These are phyloP conservation scores for Drosophila obscura DNA, from an alignment of 1,140 invertebrate genomes.

Conservation along the genomic window DNA sequence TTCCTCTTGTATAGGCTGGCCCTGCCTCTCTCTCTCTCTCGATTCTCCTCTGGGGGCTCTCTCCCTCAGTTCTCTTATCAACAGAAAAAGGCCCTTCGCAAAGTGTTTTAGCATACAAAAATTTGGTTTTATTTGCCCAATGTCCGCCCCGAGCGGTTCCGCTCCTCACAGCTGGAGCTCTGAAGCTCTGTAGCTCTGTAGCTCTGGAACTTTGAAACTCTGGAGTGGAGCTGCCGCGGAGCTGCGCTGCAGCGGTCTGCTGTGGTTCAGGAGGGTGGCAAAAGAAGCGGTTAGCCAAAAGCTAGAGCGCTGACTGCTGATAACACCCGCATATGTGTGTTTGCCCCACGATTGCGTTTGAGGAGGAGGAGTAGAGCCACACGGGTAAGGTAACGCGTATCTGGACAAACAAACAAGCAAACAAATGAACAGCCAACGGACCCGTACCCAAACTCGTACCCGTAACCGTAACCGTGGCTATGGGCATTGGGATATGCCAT, in stretches of 20 bases:
- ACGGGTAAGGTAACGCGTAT: slow-evolving; percentile 51
- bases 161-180: no score
- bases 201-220: not conserved
- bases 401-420: slow-evolving; percentile 77
- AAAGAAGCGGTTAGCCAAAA: slow-evolving; percentile 63
- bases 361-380: slow-evolving; percentile 9
- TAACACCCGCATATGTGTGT: slow-evolving; percentile 72
- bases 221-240: slow-evolving; percentile 35
- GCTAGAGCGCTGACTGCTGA: slow-evolving; percentile 67
- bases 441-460: not conserved
- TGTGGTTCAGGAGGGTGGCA: slow-evolving; percentile 4
- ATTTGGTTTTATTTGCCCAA: slow-evolving; percentile 78
- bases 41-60: slow-evolving; percentile 1
- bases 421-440: slow-evolving; percentile 35
- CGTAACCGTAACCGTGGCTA: no score
- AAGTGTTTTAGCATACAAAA: slow-evolving; percentile 81
- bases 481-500: no score
- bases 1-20: slow-evolving; percentile 57
- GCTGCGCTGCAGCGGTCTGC: slow-evolving; percentile 12
- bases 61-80: slow-evolving; percentile 21
- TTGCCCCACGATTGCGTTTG: not conserved
- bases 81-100: slow-evolving; percentile 41
- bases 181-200: not conserved
- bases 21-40: slow-evolving; percentile 26
- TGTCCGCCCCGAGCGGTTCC: slow-evolving; percentile 22